Conservation (phyloP, 2,888 invertebrate genomes). For the Torymus auratus region DNA sequence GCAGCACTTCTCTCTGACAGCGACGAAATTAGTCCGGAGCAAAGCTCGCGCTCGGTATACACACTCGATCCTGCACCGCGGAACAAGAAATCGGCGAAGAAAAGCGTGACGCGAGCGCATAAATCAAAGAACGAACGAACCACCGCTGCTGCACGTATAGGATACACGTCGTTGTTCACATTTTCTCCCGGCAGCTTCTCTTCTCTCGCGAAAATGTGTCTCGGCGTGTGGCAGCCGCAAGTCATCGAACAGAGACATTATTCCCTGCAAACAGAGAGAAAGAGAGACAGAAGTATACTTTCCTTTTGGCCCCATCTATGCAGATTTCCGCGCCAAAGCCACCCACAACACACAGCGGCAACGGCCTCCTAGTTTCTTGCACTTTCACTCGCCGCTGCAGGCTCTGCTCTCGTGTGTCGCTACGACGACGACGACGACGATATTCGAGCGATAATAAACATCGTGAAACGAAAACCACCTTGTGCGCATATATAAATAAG, state of each 20-base stretch:
- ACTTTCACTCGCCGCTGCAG: constrained; percentile 63
- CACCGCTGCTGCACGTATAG: too few relatives aligned
- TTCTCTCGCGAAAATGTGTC: constrained; percentile 1
- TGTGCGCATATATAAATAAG: constrained; percentile 11
- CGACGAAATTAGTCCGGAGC: constrained; percentile 24
- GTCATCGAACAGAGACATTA: constrained; percentile 47
- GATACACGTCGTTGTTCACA: background rate
- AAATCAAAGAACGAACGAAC: constrained; percentile 27
- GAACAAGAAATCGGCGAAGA: constrained; percentile 15
- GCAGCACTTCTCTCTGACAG: background rate
- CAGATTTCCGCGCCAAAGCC: constrained; percentile 64
- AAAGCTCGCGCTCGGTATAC: background rate
- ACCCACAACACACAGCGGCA: constrained; percentile 19
- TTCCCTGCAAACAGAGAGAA: constrained; percentile 1
- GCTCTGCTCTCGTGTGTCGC: too few relatives aligned
- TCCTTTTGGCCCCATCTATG: constrained; percentile 64
- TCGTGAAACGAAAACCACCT: constrained; percentile 51
- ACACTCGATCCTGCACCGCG: background rate
- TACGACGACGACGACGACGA: too few relatives aligned
- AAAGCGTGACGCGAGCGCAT: constrained; percentile 36
- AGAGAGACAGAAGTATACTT: constrained; percentile 46
- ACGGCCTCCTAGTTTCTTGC: constrained; percentile 24
- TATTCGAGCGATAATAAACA: constrained; percentile 60
- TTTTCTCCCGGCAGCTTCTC: constrained; percentile 18
- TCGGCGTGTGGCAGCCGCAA: background rate